Percentiles rank a stretch among this genome's conserved stretches.
phyloP scores from a whole-genome alignment of 2,888 invertebrate genomes.

The Eumacrocentrus americanus region DNA sequence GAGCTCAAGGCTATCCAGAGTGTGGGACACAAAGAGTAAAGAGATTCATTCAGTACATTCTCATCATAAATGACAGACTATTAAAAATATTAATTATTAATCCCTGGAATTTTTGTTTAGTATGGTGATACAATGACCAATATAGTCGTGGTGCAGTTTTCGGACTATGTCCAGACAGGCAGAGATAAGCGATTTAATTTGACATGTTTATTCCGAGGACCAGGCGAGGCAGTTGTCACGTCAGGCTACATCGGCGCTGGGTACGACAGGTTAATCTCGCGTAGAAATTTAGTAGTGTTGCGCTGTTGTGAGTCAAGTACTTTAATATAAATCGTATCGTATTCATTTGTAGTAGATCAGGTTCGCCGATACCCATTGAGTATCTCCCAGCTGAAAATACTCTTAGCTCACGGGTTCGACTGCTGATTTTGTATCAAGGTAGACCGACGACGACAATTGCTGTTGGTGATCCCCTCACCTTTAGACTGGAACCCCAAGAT shows the following conservation, averaged over 20 bases:
- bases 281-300: slow-evolving; percentile 12
- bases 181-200: slow-evolving; percentile 89
- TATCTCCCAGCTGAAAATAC: slow-evolving; percentile 91
- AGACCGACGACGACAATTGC: slow-evolving; percentile 92
- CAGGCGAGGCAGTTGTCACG: slow-evolving; percentile 91
- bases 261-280: slow-evolving; percentile 63
- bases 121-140: slow-evolving; percentile 93
- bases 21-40: slow-evolving; percentile 85
- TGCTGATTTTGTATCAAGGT: slow-evolving; percentile 87
- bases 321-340: neutral
- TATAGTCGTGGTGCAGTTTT: slow-evolving; percentile 92
- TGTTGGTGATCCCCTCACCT: slow-evolving; percentile 89
- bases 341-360: slow-evolving; percentile 69
- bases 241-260: slow-evolving; percentile 92
- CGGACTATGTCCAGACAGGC: slow-evolving; percentile 90
- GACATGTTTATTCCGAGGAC: slow-evolving; percentile 90
- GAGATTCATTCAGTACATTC: too few relatives aligned
- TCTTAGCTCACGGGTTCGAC: slow-evolving; percentile 83
- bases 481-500: slow-evolving; percentile 86
- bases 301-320: neutral
- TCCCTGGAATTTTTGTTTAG: too few relatives aligned
- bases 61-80: too few relatives aligned
- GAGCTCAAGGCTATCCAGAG: slow-evolving; percentile 91
- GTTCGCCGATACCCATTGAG: slow-evolving; percentile 91
- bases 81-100: too few relatives aligned